These are phyloP conservation scores for Cyphomyrus plagiostoma DNA, from an alignment of 2,113 vertebrate genomes.

Conservation along the genomic window DNA sequence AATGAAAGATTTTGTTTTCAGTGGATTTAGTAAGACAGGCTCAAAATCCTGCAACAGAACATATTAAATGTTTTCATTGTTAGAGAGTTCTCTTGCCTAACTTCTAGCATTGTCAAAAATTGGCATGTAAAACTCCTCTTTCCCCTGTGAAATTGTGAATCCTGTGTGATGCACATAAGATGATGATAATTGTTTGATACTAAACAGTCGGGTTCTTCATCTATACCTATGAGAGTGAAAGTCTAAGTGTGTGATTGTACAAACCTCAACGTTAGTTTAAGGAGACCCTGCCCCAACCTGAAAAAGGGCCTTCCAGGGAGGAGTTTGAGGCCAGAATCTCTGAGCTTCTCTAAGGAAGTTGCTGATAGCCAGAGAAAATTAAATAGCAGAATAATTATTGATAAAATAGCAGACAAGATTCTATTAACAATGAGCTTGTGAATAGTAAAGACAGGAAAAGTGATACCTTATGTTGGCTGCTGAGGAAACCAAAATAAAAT, in stretches of 20 bases:
- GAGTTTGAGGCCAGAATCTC: neutral
- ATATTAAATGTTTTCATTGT: neutral
- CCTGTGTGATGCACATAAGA: too few relatives aligned
- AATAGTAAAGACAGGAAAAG: neutral
- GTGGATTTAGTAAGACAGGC: neutral
- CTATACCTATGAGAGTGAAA: too few relatives aligned
- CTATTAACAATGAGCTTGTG: slow-evolving; percentile 5
- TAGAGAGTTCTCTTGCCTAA: neutral
- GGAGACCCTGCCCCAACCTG: neutral
- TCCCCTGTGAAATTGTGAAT: neutral
- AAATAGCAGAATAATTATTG: neutral
- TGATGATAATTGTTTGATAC: too few relatives aligned
- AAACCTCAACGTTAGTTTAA: neutral
- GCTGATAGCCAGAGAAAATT: neutral
- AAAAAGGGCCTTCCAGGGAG: neutral
- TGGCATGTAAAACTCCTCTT: neutral
- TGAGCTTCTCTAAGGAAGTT: neutral
- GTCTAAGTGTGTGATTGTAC: neutral
- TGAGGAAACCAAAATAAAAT: neutral
- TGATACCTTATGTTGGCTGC: neutral
- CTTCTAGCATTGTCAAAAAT: neutral
- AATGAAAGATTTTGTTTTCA: neutral
- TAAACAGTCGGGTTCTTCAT: too few relatives aligned
- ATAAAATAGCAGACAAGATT: neutral
- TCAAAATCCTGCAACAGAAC: neutral